These are phyloP conservation scores for Strix uralensis DNA, from an alignment of 2,113 vertebrate species.

Conservation along the genomic window DNA sequence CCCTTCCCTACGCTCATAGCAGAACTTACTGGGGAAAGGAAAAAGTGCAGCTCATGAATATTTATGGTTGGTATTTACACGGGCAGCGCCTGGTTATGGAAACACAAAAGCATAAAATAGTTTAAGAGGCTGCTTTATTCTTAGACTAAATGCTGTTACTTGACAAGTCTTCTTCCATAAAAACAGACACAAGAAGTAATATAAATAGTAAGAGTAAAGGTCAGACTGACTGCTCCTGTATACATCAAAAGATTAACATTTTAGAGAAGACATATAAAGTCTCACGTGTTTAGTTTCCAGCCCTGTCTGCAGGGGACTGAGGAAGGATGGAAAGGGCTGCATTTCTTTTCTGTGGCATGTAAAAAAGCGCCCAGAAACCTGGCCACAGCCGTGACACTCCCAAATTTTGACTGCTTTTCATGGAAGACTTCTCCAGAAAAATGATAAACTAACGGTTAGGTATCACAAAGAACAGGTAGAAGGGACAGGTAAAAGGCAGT, in stretches of 20 bases:
- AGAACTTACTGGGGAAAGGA: neutral
- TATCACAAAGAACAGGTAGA: neutral
- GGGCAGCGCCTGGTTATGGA: neutral
- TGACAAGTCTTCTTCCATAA: neutral
- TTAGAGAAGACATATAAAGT: neutral
- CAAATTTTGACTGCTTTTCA: accelerated
- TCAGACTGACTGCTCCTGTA: neutral
- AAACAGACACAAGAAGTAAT: neutral
- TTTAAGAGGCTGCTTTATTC: neutral
- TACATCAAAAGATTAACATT: neutral
- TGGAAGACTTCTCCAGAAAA: neutral
- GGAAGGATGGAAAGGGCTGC: neutral
- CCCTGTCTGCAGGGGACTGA: neutral
- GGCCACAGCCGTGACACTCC: accelerated
- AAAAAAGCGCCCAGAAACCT: neutral
- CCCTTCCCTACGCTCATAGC: accelerated
- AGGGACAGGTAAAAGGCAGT: neutral
- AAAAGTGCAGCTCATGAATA: neutral
- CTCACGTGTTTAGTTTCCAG: accelerated
- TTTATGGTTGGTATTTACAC: neutral
- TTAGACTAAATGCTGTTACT: neutral
- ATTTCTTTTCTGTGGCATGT: accelerated
- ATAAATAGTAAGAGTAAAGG: neutral
- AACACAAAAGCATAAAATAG: neutral
- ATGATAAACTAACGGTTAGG: accelerated